Conservation (phyloP, 2,888 invertebrate genomes). For the Plebejus anna region DNA sequence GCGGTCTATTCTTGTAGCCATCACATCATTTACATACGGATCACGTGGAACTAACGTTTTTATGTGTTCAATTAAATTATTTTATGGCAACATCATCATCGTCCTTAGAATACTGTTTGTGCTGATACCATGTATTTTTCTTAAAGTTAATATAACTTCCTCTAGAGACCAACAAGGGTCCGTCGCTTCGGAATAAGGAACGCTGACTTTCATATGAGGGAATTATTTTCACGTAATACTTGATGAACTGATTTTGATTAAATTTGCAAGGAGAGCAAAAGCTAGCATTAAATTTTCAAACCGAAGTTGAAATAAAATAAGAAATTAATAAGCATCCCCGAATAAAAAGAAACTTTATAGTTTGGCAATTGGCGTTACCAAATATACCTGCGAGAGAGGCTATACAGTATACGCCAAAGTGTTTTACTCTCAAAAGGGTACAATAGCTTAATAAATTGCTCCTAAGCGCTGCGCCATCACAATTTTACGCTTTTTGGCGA, state of each 20-base stretch:
- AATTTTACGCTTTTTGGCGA: background rate
- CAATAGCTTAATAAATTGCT: background rate
- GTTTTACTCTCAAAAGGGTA: background rate
- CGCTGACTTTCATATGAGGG: no score
- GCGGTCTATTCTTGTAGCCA: slow-evolving; percentile 18
- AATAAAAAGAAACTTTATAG: no score
- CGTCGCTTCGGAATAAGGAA: no score
- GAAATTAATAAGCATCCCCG: no score
- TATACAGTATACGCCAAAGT: background rate
- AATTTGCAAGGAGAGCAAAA: no score
- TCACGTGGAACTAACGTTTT: slow-evolving; percentile 16
- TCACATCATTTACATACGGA: slow-evolving; percentile 20
- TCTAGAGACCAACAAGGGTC: no score
- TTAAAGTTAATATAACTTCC: no score
- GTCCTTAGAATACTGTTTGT: background rate
- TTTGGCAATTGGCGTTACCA: background rate
- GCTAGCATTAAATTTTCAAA: no score
- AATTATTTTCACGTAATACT: no score
- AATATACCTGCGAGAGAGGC: background rate
- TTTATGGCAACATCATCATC: background rate
- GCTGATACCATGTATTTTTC: no score
- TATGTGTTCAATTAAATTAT: slow-evolving; percentile 14
- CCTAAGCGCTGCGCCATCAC: background rate
- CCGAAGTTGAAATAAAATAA: no score
- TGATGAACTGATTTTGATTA: no score